phyloP scores from a whole-genome alignment of 2,797 vertebrate species.

The Glossophaga mutica region DNA sequence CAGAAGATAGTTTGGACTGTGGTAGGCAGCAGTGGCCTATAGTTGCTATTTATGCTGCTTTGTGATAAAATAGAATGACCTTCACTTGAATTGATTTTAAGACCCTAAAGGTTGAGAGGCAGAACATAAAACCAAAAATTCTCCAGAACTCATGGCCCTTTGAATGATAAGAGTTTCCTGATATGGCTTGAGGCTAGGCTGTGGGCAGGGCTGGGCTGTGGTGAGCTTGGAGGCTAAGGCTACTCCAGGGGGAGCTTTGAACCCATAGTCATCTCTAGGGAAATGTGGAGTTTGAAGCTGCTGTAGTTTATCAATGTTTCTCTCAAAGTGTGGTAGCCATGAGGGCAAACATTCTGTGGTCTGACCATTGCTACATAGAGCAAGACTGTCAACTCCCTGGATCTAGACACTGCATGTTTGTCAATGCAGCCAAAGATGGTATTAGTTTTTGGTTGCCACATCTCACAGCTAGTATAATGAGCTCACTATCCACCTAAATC shows the following conservation, averaged over 20 bases:
- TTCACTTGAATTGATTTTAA: conserved; percentile 23
- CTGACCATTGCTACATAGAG: background rate
- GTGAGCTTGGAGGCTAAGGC: background rate
- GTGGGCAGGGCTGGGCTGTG: background rate
- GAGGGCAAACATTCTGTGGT: background rate
- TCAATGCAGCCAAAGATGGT: background rate
- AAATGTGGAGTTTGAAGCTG: background rate
- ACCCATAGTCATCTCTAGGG: background rate
- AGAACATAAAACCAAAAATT: conserved; percentile 11
- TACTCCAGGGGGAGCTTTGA: background rate
- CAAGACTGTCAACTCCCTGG: background rate
- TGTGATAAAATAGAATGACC: background rate
- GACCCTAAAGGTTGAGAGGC: background rate
- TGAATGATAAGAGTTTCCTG: background rate
- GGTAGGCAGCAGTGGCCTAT: background rate
- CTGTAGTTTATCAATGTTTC: background rate
- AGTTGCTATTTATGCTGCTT: background rate
- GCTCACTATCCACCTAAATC: background rate
- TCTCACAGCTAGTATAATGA: background rate
- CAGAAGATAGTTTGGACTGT: background rate
- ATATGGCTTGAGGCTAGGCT: background rate
- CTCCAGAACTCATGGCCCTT: background rate
- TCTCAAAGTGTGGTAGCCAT: background rate
- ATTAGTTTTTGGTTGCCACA: background rate
- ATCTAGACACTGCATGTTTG: background rate